Evolutionary conservation across 2,888 invertebrate genomes (phyloP).

Genomic region (Spicauda simplicius): DNA sequence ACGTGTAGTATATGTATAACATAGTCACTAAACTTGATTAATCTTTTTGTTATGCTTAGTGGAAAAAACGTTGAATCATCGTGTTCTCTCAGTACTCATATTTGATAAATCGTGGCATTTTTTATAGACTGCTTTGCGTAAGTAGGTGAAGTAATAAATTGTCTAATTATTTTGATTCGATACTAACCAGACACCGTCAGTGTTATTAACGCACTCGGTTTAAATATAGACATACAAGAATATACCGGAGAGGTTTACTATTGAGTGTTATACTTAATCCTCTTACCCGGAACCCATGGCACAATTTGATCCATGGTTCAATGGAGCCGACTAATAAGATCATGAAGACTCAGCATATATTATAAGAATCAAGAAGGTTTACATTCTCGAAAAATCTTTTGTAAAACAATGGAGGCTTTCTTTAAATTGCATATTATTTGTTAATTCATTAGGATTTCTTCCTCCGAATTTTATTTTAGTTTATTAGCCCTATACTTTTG

Average conservation of each 20-base stretch:
- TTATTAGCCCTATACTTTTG: too few relatives aligned
- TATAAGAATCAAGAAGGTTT: neutral
- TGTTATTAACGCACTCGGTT: neutral
- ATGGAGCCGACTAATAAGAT: constrained; percentile 7
- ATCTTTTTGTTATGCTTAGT: neutral
- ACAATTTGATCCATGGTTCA: neutral
- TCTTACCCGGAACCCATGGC: neutral
- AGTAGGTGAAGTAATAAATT: constrained; percentile 9
- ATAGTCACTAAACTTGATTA: too few relatives aligned
- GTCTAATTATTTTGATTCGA: constrained; percentile 17
- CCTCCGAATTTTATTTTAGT: too few relatives aligned
- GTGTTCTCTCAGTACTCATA: constrained; percentile 4
- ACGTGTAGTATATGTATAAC: too few relatives aligned
- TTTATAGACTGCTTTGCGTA: constrained; percentile 12
- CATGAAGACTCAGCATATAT: neutral
- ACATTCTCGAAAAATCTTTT: neutral
- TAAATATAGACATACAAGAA: neutral
- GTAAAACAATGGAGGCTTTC: neutral
- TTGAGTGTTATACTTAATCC: neutral
- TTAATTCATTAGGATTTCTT: too few relatives aligned
- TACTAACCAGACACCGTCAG: neutral
- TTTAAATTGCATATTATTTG: too few relatives aligned
- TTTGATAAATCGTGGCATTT: constrained; percentile 21
- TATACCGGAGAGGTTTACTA: neutral
- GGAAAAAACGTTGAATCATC: too few relatives aligned